Evolutionary conservation across 2,113 vertebrate species (phyloP).

Genomic region (Anhinga rufa): DNA sequence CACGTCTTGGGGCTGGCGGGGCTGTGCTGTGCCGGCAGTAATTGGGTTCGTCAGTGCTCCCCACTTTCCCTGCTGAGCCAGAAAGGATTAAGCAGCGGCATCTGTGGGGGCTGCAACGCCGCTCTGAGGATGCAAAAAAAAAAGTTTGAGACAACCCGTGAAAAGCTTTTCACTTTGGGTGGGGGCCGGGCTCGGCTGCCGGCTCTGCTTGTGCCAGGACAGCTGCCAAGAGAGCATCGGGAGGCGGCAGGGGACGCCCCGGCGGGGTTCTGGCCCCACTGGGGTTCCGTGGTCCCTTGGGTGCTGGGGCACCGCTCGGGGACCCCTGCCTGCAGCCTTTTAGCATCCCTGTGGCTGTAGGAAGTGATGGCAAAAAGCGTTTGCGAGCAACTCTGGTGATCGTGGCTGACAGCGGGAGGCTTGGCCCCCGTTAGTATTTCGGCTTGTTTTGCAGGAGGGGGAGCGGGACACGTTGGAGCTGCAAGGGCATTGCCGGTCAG

Average conservation of each 20-base stretch:
- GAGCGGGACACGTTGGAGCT: neutral
- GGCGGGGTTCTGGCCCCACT: neutral
- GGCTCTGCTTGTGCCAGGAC: neutral
- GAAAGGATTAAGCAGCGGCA: neutral
- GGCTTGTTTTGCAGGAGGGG: neutral
- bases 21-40: neutral
- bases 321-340: neutral
- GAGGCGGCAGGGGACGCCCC: rapidly evolving
- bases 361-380: neutral
- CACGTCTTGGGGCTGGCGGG: neutral
- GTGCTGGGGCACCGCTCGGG: neutral
- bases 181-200: neutral
- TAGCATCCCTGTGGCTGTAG: neutral
- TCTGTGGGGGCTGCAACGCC: rapidly evolving
- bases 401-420: neutral
- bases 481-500: slow-evolving; percentile 10
- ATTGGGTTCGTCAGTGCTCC: neutral
- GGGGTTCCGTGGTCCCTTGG: neutral
- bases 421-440: neutral
- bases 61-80: neutral
- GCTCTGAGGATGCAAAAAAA: neutral
- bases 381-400: neutral
- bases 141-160: neutral
- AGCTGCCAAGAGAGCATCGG: neutral
- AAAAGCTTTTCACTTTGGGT: neutral